Base-by-base conservation (phyloP, 2,888 invertebrate genomes). In the Drosophila neonasuta region DNA sequence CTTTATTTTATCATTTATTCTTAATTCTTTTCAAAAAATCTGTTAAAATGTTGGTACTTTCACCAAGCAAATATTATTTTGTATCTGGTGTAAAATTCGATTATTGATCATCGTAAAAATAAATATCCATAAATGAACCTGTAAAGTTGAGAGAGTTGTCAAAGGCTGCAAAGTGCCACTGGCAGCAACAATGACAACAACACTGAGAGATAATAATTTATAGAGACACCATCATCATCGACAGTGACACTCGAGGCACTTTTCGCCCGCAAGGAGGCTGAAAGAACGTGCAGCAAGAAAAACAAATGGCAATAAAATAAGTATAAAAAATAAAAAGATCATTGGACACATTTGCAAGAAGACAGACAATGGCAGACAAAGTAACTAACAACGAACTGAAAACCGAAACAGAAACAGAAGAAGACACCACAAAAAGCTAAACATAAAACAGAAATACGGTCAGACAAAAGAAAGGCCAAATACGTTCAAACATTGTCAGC, bases 381-480 rank as follows among this genome's bases (percentile, higher is more conserved):
- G 58, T 68, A 65, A 76, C 64, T 54, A 72, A 63, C 73, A 77
- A 59, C 49, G 65, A 66, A 64, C 64, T 49, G 52, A 54, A 58
- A 51, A 51, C 7, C 39, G 36, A 36, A n/a, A 36, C 36, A n/a
- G n/a, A 36, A 45, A 34, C 32, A 45, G 42, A 41, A 57, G 65
- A 63, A 65, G 58, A 64, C 66, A 64, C 70, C 66, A 64, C 70
- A 71, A 67, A 70, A 74, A 72, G 70, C 70, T 61, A 63, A 74
- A 60, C 78, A 74, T 77, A 68, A 66, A 70, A 66, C 62, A 77
- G 51, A 64, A 50, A 64, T 48, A 46, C 34, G 67, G 55, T 20
- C 58, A 70, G 71, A 81, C 81, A 84, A 80, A 80, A 80, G 86
- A 81, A 84, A 84, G 86, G 84, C 87, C 87, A 86, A 81, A 86